These are phyloP conservation scores for Timandra comae DNA, from an alignment of 2,888 invertebrate genomes.

Conservation along the genomic window DNA sequence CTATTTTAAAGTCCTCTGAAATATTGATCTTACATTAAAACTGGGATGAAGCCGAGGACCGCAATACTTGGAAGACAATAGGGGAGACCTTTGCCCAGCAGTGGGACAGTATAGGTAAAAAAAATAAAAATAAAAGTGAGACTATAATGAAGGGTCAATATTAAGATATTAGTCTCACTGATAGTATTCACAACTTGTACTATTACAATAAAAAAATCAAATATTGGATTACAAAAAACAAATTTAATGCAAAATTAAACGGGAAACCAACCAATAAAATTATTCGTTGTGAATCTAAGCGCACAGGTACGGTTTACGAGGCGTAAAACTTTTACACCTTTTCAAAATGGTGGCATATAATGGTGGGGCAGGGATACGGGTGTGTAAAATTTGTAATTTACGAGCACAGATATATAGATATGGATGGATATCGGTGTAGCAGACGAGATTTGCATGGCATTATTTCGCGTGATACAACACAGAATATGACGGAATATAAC, in stretches of 20 bases:
- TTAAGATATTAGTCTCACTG: too few relatives aligned
- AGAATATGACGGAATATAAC: too few relatives aligned
- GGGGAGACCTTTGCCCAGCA: too few relatives aligned
- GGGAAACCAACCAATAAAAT: slow-evolving; percentile 29
- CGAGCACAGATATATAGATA: slow-evolving; percentile 29
- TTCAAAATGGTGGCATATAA: slow-evolving; percentile 30
- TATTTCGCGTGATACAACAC: slow-evolving; percentile 11
- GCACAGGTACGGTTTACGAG: slow-evolving; percentile 37
- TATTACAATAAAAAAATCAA: too few relatives aligned
- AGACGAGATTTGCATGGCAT: slow-evolving; percentile 28
- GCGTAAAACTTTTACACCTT: slow-evolving; percentile 53
- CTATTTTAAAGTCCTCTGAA: too few relatives aligned
- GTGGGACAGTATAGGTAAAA: too few relatives aligned
- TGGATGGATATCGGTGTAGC: slow-evolving; percentile 21
- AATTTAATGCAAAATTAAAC: slow-evolving; percentile 27
- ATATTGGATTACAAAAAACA: slow-evolving; percentile 8
- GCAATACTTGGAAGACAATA: too few relatives aligned
- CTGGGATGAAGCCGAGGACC: too few relatives aligned
- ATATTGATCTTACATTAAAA: too few relatives aligned
- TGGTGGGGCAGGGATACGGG: slow-evolving; percentile 27
- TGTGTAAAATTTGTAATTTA: slow-evolving; percentile 60
- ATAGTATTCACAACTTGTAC: too few relatives aligned
- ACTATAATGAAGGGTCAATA: too few relatives aligned
- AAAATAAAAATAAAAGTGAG: too few relatives aligned
- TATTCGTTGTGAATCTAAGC: slow-evolving; percentile 27